Evolutionary conservation across 2,888 invertebrate species (phyloP), one percentile per base, ranked within the genome.

Genomic region (Germaria angustata): DNA sequence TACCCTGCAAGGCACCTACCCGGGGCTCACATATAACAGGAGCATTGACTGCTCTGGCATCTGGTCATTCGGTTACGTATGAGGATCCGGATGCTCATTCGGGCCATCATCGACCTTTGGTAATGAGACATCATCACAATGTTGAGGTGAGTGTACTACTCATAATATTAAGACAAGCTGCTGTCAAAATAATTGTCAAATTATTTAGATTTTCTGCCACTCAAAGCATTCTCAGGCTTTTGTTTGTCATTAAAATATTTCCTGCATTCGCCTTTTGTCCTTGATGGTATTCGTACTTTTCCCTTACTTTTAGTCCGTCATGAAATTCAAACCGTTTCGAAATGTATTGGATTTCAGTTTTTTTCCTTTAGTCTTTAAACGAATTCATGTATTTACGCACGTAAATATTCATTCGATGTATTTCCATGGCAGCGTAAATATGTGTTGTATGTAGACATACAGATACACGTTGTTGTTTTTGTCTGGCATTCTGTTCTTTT

Each of bases 1-100:
- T 96, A 88, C 96, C 96, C 57, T 96, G 96, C 90, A 96, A 96
- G 91, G 95, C 95, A 59, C 94, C 95, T 84, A 95, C 93, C 0
- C 89, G 92, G 87, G 91, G 92, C 9, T 90, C 92, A 81, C 91
- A 93, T 81, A 86, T 88, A 80, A 86, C 90, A 63, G 90, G 90
- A 34, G 89, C 90, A 17, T 86, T 90, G 28, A 51, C 79, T n/a
- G 86, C 90, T 22, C 51, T 88, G 77, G 87, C 88, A 20, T 88
- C 91, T 17, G 93, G 93, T 80, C 92, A 93, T 69, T 92, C 94
- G 0, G 95, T 95, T 46, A 92, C 95, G 76, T 96, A 96, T 92
- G 96, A 96, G 91, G 96, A 96, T 89, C 91, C 93, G 93, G 84
- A 95, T 94, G 88, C 95, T 94, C 91, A 93, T 94, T 85, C 92